Evolutionary conservation across 2,888 invertebrate species (phyloP).

Genomic region (Dasypolia templi): DNA sequence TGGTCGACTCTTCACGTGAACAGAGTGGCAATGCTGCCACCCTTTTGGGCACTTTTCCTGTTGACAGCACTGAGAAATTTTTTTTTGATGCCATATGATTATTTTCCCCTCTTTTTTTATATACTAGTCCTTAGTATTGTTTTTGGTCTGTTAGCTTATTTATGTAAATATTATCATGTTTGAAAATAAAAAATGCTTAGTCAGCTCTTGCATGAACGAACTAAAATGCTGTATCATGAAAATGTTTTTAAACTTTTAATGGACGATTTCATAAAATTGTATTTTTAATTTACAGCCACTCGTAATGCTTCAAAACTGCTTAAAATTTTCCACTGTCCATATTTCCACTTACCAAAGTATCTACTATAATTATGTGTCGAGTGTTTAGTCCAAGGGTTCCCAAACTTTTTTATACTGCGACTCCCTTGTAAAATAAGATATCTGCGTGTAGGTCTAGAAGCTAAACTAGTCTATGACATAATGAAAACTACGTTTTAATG

Average conservation of each 20-base stretch:
- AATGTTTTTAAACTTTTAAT: constrained; percentile 7
- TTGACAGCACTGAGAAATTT: background rate
- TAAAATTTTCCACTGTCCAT: constrained; percentile 34
- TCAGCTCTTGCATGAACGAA: background rate
- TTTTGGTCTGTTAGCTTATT: background rate
- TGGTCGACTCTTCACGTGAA: no score
- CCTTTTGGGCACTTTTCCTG: background rate
- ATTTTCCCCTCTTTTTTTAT: background rate
- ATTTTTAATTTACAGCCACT: constrained; percentile 45
- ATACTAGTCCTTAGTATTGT: background rate
- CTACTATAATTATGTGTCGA: constrained; percentile 60
- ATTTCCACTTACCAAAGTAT: constrained; percentile 43
- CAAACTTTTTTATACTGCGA: no score
- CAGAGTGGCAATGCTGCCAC: background rate
- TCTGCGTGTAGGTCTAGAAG: no score
- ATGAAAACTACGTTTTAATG: constrained; percentile 70
- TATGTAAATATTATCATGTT: background rate
- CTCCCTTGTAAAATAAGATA: no score
- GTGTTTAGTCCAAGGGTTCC: no score
- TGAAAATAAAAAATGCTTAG: no score
- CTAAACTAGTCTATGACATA: constrained; percentile 66
- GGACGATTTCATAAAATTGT: constrained; percentile 14
- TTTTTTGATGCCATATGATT: background rate
- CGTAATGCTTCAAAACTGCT: constrained; percentile 38
- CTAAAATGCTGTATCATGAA: constrained; percentile 11